Conservation (phyloP, 2,888 invertebrate species). For the Cerastoderma edule region DNA sequence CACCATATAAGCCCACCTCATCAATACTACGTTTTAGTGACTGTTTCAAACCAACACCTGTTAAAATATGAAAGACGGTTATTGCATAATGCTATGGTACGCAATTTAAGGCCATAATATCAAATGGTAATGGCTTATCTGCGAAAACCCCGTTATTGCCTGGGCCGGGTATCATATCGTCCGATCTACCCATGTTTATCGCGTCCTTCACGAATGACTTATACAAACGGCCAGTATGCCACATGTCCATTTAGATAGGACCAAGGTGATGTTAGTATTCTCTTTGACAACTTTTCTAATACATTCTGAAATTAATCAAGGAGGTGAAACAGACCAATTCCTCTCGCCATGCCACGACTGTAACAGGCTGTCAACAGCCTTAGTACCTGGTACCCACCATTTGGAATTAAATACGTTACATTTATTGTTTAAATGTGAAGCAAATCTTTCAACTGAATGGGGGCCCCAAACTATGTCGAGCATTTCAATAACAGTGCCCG, state of each 20-base stretch:
- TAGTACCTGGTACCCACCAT: constrained; percentile 25
- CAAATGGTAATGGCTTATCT: constrained; percentile 1
- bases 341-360: constrained; percentile 20
- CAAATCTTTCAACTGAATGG: constrained; percentile 35
- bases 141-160: constrained; percentile 12
- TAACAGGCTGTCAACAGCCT: constrained; percentile 20
- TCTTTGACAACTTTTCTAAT: constrained; percentile 23
- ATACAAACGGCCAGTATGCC: constrained; percentile 27
- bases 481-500: not conserved
- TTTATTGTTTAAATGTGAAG: constrained; percentile 24
- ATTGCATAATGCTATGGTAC: too few species aligned
- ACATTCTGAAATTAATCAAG: constrained; percentile 14
- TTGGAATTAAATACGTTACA: constrained; percentile 33
- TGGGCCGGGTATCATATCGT: not conserved
- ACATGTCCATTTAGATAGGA: constrained; percentile 36
- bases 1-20: not conserved
- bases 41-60: constrained; percentile 30
- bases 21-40: not conserved
- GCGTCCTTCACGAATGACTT: not conserved
- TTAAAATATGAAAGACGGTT: not conserved
- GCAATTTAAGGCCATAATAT: not conserved
- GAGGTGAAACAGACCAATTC: constrained; percentile 40
- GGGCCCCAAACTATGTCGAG: constrained; percentile 26
- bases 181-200: not conserved
- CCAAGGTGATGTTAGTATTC: constrained; percentile 24